Evolutionary conservation across 2,113 vertebrate genomes (phyloP), one percentile per base, ranked within the genome.

Genomic region (Azemiops feae): DNA sequence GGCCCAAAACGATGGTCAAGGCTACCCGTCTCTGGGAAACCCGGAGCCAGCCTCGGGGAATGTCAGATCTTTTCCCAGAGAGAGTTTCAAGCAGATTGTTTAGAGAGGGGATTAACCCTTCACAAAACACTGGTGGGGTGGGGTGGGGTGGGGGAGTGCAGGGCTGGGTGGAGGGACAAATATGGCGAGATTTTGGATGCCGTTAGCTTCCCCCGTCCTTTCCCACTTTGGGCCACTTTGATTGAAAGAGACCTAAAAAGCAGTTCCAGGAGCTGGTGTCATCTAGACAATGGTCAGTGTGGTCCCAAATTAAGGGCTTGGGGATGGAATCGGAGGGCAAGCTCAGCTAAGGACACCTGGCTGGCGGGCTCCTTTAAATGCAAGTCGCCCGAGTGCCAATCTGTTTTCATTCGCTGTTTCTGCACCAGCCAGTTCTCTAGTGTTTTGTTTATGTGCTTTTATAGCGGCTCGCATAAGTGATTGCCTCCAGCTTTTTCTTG

Each of bases 11-110:
- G 39, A 93, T 87, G 89, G 81, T 89, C 85, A 87, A 91, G 57
- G 85, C 89, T 93, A 54, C 90, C 93, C 3, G 64, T 92, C 93
- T 60, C 93, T 92, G 93, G 91, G 93, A 92, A 92, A 92, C 87
- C 93, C 54, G 1, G 53, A 92, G 54, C 87, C 90, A 91, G 87
- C 93, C 90, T 58, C 53, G 25, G 91, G 91, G 87, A 86, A 90
- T 64, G 87, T 60, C 45, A 30, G 3, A n/a, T 85, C 55, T 93
- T 90, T 93, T 93, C 92, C 92, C 92, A 93, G 92, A 85, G 92
- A 52, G 89, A 64, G 74, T 64, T 58, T 87, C 47, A 89, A 25
- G 47, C 91, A 54, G 54, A 39, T 89, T 87, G 88, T 94, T 92
- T 90, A 88, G 55, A 90, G 69, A 87, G 91, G 47, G 39, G 87